These are phyloP conservation scores for Centropus unirufus DNA, from an alignment of 2,113 vertebrate genomes.

Conservation along the genomic window DNA sequence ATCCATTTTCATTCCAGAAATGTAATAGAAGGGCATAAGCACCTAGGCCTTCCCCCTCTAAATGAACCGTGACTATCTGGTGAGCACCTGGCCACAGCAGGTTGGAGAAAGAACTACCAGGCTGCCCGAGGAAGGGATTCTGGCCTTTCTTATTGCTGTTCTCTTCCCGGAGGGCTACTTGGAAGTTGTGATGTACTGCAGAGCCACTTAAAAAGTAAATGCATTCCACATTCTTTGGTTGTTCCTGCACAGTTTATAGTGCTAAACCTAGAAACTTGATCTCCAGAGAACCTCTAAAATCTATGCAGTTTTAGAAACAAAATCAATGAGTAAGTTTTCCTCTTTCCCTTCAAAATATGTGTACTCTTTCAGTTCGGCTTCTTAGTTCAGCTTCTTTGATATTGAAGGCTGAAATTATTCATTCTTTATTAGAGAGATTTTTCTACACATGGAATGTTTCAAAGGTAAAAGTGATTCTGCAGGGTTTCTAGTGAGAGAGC, in stretches of 20 bases:
- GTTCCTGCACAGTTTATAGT: neutral
- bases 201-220: neutral
- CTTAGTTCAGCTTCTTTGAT: neutral
- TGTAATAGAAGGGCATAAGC: neutral
- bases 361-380: neutral
- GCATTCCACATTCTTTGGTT: neutral
- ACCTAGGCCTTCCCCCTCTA: neutral
- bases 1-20: neutral
- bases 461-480: neutral
- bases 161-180: accelerated
- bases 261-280: neutral
- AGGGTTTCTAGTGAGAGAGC: neutral
- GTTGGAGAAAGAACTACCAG: neutral
- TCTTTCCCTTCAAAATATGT: neutral
- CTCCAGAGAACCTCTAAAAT: neutral
- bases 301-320: neutral
- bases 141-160: neutral
- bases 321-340: neutral
- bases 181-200: neutral
- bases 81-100: neutral
- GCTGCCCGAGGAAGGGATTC: neutral
- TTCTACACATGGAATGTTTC: neutral
- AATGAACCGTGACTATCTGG: neutral
- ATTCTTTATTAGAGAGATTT: neutral
- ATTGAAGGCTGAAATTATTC: neutral